Conservation (phyloP, 2,113 vertebrate species). For the Marmota monax region DNA sequence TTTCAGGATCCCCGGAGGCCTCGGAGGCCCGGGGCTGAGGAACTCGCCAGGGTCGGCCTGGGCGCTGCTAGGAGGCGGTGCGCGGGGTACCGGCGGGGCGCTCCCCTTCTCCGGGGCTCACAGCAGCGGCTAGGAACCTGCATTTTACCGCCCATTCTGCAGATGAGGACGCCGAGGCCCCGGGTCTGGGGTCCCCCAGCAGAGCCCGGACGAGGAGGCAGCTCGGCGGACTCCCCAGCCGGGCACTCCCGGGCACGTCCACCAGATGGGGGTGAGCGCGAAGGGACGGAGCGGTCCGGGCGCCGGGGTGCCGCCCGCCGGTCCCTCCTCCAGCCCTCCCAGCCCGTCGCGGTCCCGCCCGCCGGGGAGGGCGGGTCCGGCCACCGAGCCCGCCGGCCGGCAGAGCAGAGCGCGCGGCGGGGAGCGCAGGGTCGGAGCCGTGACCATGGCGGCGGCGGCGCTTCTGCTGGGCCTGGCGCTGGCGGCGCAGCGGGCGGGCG, state of each 20-base stretch:
- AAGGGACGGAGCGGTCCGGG: slow-evolving; percentile 57
- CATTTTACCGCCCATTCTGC: background rate
- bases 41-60: too few species aligned
- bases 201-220: background rate
- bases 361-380: background rate
- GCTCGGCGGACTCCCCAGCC: background rate
- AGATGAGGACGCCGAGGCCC: background rate
- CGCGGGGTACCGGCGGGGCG: too few species aligned
- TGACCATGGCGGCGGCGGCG: slow-evolving; percentile 82
- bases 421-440: background rate
- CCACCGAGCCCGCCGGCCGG: background rate
- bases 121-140: rapidly evolving
- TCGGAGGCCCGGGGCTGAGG: rapidly evolving
- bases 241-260: slow-evolving; percentile 84
- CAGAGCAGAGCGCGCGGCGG: background rate
- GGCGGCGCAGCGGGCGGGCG: slow-evolving; percentile 28
- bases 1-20: background rate
- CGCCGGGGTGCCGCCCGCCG: slow-evolving; percentile 23
- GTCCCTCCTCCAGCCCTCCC: background rate
- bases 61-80: background rate
- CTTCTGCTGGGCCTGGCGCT: slow-evolving; percentile 63
- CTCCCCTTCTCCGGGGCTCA: background rate
- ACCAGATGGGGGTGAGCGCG: slow-evolving; percentile 84
- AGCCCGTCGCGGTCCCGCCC: background rate
- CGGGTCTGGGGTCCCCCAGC: too few species aligned